Evolutionary conservation across 2,888 invertebrate genomes (phyloP), one percentile per base, ranked within the genome.

Genomic region (Anodontia alba): DNA sequence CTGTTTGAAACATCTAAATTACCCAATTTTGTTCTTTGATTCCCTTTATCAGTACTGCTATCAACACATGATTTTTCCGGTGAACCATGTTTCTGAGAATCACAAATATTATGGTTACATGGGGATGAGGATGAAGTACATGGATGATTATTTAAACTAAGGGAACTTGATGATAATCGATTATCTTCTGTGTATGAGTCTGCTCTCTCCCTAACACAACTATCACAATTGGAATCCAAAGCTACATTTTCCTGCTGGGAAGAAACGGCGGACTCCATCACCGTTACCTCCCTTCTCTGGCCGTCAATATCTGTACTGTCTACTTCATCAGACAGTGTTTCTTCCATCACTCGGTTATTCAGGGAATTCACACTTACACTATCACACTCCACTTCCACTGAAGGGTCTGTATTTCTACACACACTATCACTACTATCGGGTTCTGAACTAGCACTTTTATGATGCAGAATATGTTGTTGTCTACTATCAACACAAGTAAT

Each of bases 391-490:
- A 86, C 74, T 36, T 89, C 87, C 74, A 81, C 76, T 5, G 81
- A 74, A 26, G 54, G 74, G 46, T 80, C 79, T 38, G 51, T 70
- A 68, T 66, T 43, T 29, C 68, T 67, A 31, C 68, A 73, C 23
- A 82, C 76, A 82, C 80, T 77, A 33, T 83, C 86, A 82, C 81
- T 88, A 81, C 86, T 86, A 42, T 86, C 86, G 23, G 86, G 86
- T 73, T 86, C 86, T 26, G 80, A 83, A 43, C 82, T 85, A 77
- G 80, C 82, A 84, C 84, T 82, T 81, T 82, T 78, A 38, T 73
- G 75, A 72, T 73, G 78, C 81, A 81, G 80, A 29, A 20, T n/a
- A 10, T 54, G 54, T 26, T 12, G 17, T 31, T 62, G 33, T 33
- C 20, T 33, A 33, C 62, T 62, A 62, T 62, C 33, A 33, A 62